Percentiles rank a stretch among this genome's conserved stretches.
phyloP scores from a whole-genome alignment of 2,113 vertebrate genomes.

The Dolichallabes microphthalmus region DNA sequence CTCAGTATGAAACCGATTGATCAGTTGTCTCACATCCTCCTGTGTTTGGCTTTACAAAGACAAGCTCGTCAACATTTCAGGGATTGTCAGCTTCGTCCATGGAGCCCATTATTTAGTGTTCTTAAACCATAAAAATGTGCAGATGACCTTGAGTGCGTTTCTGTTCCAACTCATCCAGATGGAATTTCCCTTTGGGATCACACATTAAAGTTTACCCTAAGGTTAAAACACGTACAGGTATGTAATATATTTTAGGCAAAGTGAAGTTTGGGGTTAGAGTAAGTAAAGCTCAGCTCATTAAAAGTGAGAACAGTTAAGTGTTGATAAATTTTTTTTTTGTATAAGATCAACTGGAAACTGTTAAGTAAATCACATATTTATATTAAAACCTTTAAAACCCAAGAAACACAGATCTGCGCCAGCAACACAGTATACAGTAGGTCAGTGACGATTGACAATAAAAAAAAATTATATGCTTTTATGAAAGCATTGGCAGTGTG shows the following conservation, averaged over 20 bases:
- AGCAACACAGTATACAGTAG: too few species aligned
- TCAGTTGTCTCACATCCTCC: constrained; percentile 61
- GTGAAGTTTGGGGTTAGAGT: constrained; percentile 8
- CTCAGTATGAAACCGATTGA: constrained; percentile 42
- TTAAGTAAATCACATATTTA: background rate
- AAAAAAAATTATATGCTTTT: too few species aligned
- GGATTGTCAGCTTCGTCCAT: constrained; percentile 8
- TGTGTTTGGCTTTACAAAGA: constrained; percentile 22
- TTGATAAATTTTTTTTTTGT: background rate
- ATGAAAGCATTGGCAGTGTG: too few species aligned
- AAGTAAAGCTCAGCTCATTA: constrained; percentile 37
- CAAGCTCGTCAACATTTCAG: background rate
- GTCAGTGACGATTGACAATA: too few species aligned
- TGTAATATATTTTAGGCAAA: constrained; percentile 12
- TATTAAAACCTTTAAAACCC: background rate
- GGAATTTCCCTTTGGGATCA: constrained; percentile 20
- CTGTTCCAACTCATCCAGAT: constrained; percentile 2
- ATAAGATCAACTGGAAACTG: background rate
- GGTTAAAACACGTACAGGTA: constrained; percentile 19
- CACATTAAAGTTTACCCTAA: constrained; percentile 35
- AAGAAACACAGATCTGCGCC: too few species aligned
- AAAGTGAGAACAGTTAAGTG: background rate
- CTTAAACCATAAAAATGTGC: constrained; percentile 23
- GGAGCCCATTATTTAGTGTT: constrained; percentile 10
- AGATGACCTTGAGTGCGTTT: constrained; percentile 38